Evolutionary conservation across 2,113 vertebrate species (phyloP).

Genomic region (Ailuropoda melanoleuca): DNA sequence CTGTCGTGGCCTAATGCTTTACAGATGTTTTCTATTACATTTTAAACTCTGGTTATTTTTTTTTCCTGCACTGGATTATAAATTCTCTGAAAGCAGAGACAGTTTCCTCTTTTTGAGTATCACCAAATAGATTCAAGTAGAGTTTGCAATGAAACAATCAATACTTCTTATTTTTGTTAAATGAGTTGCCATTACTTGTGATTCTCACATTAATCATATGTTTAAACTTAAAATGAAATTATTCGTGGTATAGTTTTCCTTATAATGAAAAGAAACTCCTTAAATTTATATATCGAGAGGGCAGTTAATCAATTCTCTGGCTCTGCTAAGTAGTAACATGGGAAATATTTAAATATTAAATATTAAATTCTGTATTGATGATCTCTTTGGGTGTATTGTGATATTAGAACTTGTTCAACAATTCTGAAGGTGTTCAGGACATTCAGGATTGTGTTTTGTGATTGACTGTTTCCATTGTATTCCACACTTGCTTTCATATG

Average conservation of each 20-base stretch:
- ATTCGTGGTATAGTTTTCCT: neutral
- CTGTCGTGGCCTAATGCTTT: neutral
- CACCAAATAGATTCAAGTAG: neutral
- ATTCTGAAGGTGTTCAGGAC: neutral
- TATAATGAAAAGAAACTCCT: slow-evolving; percentile 34
- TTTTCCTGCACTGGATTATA: neutral
- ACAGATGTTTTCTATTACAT: neutral
- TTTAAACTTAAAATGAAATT: slow-evolving; percentile 49
- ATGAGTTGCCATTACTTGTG: neutral
- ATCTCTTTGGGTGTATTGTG: neutral
- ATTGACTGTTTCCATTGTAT: neutral
- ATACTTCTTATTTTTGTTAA: neutral
- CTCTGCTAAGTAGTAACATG: neutral
- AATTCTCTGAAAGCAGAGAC: neutral
- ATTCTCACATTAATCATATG: neutral
- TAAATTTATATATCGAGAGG: neutral
- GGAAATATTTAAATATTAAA: slow-evolving; percentile 32
- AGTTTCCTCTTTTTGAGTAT: neutral
- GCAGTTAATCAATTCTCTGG: neutral
- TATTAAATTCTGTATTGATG: slow-evolving; percentile 17
- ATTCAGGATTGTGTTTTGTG: neutral
- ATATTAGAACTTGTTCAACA: neutral
- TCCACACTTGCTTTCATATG: neutral
- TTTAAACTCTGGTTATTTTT: neutral
- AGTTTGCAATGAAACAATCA: neutral